Base-by-base conservation (phyloP, 2,113 vertebrate species). In the Melanostigma gelatinosum region DNA sequence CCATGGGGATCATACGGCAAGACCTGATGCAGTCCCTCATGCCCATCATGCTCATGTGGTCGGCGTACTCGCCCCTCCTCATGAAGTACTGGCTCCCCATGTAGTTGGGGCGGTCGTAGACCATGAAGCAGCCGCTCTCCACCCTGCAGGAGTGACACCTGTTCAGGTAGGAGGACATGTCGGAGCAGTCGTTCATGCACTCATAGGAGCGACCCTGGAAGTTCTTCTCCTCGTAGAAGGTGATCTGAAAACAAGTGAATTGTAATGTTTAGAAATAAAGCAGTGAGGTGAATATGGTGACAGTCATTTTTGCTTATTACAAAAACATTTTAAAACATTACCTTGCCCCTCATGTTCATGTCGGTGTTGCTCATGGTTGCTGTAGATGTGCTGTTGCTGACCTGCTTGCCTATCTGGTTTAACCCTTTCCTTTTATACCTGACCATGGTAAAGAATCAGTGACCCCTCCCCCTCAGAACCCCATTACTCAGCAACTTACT, bases 1-100 rank as follows among this genome's bases (percentile, higher is more conserved):
- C 92, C 91, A 92, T 91, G 60, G 91, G 93, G 78, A 94, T 93
- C 80, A 92, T 91, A 20, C 92, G 91, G 65, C 94, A 94, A n/a
- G 94, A 95, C 80, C 84, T 90, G 70, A 94, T 92, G 44, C 85
- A 77, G 16, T 85, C 87, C 0, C 55, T 92, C 85, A 84, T 87
- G 48, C 93, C 93, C 84, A 92, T 80, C 85, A 90, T 92, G 80
- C 80, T 93, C 91, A 90, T 86, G 72, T 85, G 91, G 85, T 94
- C 93, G 4, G 93, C 54, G 36, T 93, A 94, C 85, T 94, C 93
- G 38, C 93, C 94, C 82, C 86, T 93, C 75, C 58, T 91, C 85
- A 94, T 87, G 75, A 93, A 83, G 52, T 78, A 85, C 83, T 93
- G 87, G 88, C 91, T 91, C 27, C 94, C 94, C 80, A 93, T 92